phyloP scores from a whole-genome alignment of 2,888 invertebrate species.

The Dryobotodes eremita region DNA sequence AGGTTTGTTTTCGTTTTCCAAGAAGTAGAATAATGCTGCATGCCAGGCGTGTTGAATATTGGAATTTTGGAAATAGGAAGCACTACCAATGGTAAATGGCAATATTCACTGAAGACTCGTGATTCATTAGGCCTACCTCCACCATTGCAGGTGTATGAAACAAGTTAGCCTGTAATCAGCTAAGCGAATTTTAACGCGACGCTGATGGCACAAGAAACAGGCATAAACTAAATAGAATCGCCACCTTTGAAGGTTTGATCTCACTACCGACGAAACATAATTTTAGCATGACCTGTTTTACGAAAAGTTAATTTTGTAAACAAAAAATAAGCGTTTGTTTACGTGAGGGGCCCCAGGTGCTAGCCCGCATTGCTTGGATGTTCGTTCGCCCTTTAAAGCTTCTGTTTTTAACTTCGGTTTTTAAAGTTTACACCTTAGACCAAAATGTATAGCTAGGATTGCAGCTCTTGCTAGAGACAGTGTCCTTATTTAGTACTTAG shows the following conservation, averaged over 20 bases:
- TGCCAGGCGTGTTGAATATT: background rate
- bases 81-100: background rate
- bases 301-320: slow-evolving; percentile 40
- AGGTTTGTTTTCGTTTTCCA: slow-evolving; percentile 21
- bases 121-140: background rate
- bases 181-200: background rate
- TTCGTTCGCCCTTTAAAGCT: slow-evolving; percentile 8
- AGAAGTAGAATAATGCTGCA: slow-evolving; percentile 10
- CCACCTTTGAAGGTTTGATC: slow-evolving; percentile 15
- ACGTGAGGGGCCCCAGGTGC: slow-evolving; percentile 52
- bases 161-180: no score
- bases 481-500: background rate
- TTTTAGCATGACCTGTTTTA: slow-evolving; percentile 47
- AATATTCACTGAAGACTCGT: background rate
- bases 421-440: background rate
- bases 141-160: background rate
- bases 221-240: slow-evolving; percentile 7
- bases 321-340: slow-evolving; percentile 49
- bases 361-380: slow-evolving; percentile 26
- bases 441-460: background rate
- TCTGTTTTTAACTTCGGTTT: slow-evolving; percentile 26
- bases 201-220: background rate
- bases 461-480: background rate
- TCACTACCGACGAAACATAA: slow-evolving; percentile 2
- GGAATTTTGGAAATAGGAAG: background rate